Percentiles rank a stretch among this genome's conserved stretches.
These are phyloP conservation scores for Leptopilina boulardi DNA, from an alignment of 1,140 invertebrate species.

Conservation along the genomic window DNA sequence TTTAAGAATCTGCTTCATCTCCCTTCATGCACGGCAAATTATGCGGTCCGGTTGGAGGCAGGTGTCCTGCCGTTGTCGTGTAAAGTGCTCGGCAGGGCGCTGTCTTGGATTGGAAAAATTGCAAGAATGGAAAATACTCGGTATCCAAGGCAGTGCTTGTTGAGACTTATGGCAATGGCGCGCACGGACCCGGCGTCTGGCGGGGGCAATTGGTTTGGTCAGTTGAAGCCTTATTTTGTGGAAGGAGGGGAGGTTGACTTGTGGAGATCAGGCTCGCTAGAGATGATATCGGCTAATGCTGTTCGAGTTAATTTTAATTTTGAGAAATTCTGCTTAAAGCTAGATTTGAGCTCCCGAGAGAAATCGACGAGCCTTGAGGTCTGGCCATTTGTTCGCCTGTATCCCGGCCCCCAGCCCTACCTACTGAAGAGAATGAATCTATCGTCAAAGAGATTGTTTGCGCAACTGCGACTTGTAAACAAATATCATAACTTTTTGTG, in stretches of 20 bases:
- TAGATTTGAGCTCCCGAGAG: not conserved
- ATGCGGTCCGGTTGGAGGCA: not conserved
- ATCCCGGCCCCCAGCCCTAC: too few relatives aligned
- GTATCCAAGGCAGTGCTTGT: not conserved
- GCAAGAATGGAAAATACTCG: not conserved
- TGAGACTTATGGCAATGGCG: not conserved
- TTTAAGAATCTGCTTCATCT: not conserved
- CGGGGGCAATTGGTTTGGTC: not conserved
- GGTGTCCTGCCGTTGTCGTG: not conserved
- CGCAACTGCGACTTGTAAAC: too few relatives aligned
- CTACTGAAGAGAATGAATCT: too few relatives aligned
- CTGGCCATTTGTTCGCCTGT: not conserved
- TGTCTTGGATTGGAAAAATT: not conserved
- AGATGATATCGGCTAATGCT: not conserved
- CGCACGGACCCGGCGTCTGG: too few relatives aligned
- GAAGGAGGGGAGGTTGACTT: not conserved
- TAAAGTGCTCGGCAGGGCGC: not conserved
- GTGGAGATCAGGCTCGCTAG: not conserved
- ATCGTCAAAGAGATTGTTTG: too few relatives aligned
- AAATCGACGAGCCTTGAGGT: not conserved
- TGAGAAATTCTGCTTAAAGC: not conserved
- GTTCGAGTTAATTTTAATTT: not conserved
- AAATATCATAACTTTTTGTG: too few relatives aligned
- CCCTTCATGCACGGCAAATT: not conserved
- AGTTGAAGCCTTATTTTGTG: not conserved